Conservation (phyloP, 2,797 vertebrate genomes). For the Rallus crepitans region DNA sequence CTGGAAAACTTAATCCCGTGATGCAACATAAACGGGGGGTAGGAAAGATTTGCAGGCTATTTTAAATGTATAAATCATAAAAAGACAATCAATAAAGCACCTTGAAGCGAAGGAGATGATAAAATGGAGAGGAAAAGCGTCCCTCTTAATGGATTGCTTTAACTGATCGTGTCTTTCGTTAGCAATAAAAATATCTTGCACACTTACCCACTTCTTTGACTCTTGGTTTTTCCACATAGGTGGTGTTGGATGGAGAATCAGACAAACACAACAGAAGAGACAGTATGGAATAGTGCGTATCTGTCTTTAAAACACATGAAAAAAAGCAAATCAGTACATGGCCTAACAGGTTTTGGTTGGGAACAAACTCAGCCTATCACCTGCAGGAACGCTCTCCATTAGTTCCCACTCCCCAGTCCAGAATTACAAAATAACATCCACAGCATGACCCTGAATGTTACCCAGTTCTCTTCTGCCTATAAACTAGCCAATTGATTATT, state of each 20-base stretch:
- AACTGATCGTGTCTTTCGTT: background rate
- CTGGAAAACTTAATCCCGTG: background rate
- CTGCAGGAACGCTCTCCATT: background rate
- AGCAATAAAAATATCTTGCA: background rate
- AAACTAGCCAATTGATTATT: background rate
- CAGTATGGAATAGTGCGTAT: constrained; percentile 89
- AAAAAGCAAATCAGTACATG: background rate
- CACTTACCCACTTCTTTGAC: constrained; percentile 89
- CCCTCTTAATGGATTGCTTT: background rate
- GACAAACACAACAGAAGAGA: constrained; percentile 92
- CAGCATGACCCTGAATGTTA: background rate
- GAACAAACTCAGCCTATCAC: background rate
- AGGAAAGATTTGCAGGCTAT: constrained; percentile 1
- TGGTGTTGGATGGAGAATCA: constrained; percentile 90
- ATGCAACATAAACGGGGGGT: background rate
- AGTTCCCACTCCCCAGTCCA: background rate
- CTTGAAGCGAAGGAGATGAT: background rate
- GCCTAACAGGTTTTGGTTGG: background rate
- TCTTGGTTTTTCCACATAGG: constrained; percentile 90
- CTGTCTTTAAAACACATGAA: constrained; percentile 75
- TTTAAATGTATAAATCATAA: background rate
- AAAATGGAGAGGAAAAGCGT: constrained; percentile 24
- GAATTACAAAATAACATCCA: background rate
- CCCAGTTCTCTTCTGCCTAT: background rate
- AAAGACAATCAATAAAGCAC: background rate